Evolutionary conservation across 2,888 invertebrate genomes (phyloP).

Genomic region (Pantelozetes paolii): DNA sequence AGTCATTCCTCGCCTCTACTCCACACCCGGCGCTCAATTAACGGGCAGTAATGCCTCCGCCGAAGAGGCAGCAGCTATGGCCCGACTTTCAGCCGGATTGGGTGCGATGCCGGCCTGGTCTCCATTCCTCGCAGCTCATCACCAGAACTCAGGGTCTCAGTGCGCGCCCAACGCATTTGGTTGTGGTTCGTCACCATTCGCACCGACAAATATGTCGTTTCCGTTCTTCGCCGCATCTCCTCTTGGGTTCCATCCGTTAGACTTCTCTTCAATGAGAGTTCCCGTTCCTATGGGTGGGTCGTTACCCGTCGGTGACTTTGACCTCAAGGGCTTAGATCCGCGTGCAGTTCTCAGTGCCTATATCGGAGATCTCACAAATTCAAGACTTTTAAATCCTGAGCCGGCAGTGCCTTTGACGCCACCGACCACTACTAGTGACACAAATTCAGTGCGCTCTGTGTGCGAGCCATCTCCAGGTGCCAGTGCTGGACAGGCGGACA

Average conservation of each 20-base stretch:
- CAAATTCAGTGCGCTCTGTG: conserved; percentile 18
- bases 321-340: conserved; percentile 38
- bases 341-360: conserved; percentile 37
- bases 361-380: conserved; percentile 27
- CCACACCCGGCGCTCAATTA: not conserved
- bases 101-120: conserved; percentile 41
- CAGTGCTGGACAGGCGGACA: not conserved
- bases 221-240: conserved; percentile 38
- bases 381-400: not conserved
- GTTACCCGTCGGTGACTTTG: conserved; percentile 25
- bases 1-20: conserved; percentile 37
- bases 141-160: conserved; percentile 29
- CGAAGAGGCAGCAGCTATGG: conserved; percentile 37
- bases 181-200: conserved; percentile 29
- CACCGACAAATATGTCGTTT: conserved; percentile 25
- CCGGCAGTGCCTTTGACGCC: not conserved
- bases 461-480: conserved; percentile 8
- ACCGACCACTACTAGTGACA: not conserved
- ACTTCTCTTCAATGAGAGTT: conserved; percentile 38
- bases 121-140: conserved; percentile 40
- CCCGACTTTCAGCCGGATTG: conserved; percentile 27
- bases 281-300: not conserved
- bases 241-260: conserved; percentile 41
- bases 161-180: not conserved
- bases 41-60: not conserved